These are phyloP conservation scores for Archegozetes longisetosus DNA, from an alignment of 1,140 invertebrate species.

Conservation along the genomic window DNA sequence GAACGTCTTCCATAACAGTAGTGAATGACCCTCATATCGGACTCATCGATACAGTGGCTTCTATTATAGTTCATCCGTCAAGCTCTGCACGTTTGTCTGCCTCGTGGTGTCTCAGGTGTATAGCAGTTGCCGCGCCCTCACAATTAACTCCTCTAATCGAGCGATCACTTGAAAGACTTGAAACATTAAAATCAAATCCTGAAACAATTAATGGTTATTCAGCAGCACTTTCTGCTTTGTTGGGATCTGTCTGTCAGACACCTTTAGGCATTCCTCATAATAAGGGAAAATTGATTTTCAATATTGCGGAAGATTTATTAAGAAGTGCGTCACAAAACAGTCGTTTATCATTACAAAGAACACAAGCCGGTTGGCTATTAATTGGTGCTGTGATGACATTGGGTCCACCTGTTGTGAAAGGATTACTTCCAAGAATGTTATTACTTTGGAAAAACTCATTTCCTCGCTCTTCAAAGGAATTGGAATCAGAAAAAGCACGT, in stretches of 20 bases:
- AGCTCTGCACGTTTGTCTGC: conserved; percentile 75
- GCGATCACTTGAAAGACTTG: conserved; percentile 61
- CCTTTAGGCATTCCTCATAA: conserved; percentile 90
- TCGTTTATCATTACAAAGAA: conserved; percentile 78
- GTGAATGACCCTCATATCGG: conserved; percentile 61
- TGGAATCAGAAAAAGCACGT: conserved; percentile 89
- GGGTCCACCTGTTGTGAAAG: conserved; percentile 70
- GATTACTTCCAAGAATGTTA: conserved; percentile 75
- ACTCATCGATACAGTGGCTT: conserved; percentile 46
- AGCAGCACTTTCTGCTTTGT: conserved; percentile 72
- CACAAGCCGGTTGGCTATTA: conserved; percentile 90
- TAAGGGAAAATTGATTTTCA: conserved; percentile 87
- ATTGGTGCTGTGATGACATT: conserved; percentile 93
- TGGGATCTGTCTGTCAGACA: conserved; percentile 76
- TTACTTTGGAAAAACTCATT: conserved; percentile 95
- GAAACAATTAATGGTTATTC: conserved; percentile 90
- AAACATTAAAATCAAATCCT: conserved; percentile 71
- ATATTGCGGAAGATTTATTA: conserved; percentile 87
- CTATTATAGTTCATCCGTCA: conserved; percentile 80
- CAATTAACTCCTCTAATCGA: conserved; percentile 85
- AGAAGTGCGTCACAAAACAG: conserved; percentile 94
- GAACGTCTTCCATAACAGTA: conserved; percentile 75
- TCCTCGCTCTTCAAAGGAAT: conserved; percentile 80
- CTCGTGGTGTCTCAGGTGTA: conserved; percentile 81
- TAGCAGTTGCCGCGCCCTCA: conserved; percentile 80